Percentiles rank a stretch among this genome's conserved stretches.
Conservation (phyloP, 2,113 vertebrate genomes). For the Leucopternis melanops region DNA sequence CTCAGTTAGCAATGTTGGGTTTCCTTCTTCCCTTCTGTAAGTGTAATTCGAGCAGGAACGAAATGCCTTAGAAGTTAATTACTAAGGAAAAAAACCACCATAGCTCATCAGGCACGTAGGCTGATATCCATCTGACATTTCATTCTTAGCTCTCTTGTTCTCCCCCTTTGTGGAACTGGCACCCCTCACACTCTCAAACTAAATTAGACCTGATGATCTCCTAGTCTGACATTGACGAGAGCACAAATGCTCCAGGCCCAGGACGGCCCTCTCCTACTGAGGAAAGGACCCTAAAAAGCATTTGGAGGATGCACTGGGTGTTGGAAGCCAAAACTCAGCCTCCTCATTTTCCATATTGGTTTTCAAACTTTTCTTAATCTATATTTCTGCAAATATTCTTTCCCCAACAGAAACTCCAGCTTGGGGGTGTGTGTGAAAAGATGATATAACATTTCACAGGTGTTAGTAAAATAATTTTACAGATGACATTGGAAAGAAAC, state of each 20-base stretch:
- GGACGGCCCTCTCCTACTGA: neutral
- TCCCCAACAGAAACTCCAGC: neutral
- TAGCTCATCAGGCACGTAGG: neutral
- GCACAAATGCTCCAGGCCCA: neutral
- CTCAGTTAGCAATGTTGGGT: neutral
- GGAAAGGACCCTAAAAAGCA: neutral
- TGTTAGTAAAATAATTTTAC: neutral
- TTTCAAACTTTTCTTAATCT: neutral
- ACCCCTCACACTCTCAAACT: neutral
- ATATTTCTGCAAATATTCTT: neutral
- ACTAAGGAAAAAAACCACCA: neutral
- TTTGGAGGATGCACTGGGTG: neutral
- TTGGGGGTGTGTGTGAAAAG: neutral
- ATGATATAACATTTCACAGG: neutral
- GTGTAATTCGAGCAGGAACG: neutral
- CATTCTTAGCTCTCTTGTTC: neutral
- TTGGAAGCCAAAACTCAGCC: neutral
- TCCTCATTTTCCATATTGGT: neutral
- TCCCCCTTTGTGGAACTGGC: neutral
- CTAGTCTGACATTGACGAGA: neutral
- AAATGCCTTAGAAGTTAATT: neutral
- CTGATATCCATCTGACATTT: neutral
- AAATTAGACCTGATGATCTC: constrained; percentile 21
- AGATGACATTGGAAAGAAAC: neutral
- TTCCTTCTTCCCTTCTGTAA: constrained; percentile 16